Base-by-base conservation (phyloP, 2,888 invertebrate genomes). In the Endotricha flammealis region DNA sequence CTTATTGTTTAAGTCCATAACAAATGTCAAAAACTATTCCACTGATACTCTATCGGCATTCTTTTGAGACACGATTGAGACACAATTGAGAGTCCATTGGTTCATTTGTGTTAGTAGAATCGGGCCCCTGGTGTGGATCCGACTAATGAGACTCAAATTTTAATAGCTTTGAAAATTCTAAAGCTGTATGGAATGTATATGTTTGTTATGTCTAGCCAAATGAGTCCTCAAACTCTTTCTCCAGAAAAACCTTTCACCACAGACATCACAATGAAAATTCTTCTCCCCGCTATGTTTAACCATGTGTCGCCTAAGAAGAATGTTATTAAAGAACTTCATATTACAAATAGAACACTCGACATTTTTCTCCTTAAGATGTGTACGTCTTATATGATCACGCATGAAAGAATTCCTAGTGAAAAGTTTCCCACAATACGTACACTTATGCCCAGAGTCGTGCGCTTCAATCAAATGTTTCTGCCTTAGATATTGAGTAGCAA, bases 171-270 rank as follows among this genome's bases (percentile, higher is more conserved):
- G n/a, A n/a, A n/a, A 16, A 3, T 8, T 24, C 23, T 31, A 31
- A 33, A 59, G 45, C 29, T 58, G 57, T 22, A 63, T 35, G 12
- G 63, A 37, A 39, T 59, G 57, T 1, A 61, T 35, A 32, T 66
- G 66, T 31, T 74, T 82, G 42, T 46, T 70, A 56, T 85, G 86
- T 43, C 78, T 70, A 14, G 69, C 79, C 59, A 88, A 80, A 46
- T 91, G 91, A 0, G 88, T 88, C 9, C 88, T 83, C 16, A 91
- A 64, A 50, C 90, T 89, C 35, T 90, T 91, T 36, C 89, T 80
- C 66, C 90, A 90, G 23, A 88, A 88, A 44, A 90, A 88, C 47
- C 88, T 79, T 41, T 89, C 89, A 0, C 89, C 88, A 38, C 91
- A 91, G 1, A 89, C 68, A 29, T 91, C 89, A 42, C 91, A 91